phyloP scores from a whole-genome alignment of 64 coral and sea anemone species.

The Hydrozoanthus tunicans region DNA sequence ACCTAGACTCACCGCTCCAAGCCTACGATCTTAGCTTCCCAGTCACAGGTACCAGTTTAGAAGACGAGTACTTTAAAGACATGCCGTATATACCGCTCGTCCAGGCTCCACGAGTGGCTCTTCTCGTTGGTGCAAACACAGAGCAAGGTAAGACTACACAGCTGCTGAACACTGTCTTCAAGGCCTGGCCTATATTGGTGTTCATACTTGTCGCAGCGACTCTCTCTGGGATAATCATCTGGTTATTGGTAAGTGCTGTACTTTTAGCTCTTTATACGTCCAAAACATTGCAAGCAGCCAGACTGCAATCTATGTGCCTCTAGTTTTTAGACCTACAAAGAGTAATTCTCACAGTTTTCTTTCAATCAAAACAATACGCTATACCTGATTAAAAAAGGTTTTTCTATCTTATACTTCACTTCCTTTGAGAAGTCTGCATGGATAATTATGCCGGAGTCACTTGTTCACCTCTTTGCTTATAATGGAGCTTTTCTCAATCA shows the following conservation, averaged over 20 bases:
- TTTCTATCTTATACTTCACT: no score
- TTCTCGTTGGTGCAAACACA: conserved; percentile 70
- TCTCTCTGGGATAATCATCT: conserved; percentile 94
- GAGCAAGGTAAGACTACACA: conserved; percentile 72
- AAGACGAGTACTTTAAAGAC: conserved; percentile 78
- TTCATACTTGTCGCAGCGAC: conserved; percentile 95
- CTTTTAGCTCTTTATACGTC: background rate
- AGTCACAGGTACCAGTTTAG: conserved; percentile 78
- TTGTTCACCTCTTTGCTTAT: no score
- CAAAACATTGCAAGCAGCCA: no score
- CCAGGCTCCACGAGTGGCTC: conserved; percentile 81
- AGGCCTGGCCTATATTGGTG: conserved; percentile 93
- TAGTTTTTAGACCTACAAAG: no score
- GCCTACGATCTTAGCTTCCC: conserved; percentile 91
- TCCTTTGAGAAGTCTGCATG: no score
- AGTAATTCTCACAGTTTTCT: no score
- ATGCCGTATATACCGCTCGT: conserved; percentile 80
- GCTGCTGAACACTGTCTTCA: conserved; percentile 77
- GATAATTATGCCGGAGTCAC: no score
- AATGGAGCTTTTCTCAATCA: no score
- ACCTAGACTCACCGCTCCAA: conserved; percentile 45
- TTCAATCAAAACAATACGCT: no score
- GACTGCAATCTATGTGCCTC: no score
- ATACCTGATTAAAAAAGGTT: no score
- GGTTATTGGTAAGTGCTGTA: conserved; percentile 80